These are phyloP conservation scores for Lysandra coridon DNA, from an alignment of 2,888 invertebrate genomes.

Conservation along the genomic window DNA sequence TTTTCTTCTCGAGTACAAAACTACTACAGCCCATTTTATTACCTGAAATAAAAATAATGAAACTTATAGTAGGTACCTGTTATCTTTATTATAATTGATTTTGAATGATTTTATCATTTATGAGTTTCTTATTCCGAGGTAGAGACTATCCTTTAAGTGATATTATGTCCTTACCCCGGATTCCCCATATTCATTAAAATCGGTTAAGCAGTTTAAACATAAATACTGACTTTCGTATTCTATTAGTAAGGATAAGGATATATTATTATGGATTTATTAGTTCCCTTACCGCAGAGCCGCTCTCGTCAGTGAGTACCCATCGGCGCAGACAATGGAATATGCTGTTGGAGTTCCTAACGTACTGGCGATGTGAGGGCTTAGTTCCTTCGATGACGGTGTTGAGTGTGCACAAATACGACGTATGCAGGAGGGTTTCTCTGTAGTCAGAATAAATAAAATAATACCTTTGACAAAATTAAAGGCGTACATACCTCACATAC, in stretches of 20 bases:
- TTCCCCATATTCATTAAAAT: no score
- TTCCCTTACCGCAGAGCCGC: conserved; percentile 51
- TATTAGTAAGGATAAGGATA: no score
- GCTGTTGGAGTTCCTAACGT: conserved; percentile 41
- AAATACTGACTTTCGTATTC: no score
- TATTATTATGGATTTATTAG: not conserved
- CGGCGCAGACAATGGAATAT: conserved; percentile 48
- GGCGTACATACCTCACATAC: no score
- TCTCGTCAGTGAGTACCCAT: conserved; percentile 50
- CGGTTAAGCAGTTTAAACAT: no score
- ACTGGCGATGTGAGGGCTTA: conserved; percentile 32
- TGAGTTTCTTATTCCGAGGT: no score
- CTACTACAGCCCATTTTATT: conserved; percentile 62
- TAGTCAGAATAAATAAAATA: conserved; percentile 8
- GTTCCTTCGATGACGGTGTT: conserved; percentile 53
- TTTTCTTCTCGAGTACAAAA: conserved; percentile 47
- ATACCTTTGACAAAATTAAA: not conserved
- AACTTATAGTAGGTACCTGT: not conserved
- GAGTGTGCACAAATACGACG: conserved; percentile 58
- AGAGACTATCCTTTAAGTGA: no score
- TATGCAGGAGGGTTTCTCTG: conserved; percentile 55
- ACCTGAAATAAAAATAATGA: conserved; percentile 47
- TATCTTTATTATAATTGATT: not conserved
- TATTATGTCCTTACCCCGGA: no score
- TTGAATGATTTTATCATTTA: no score